Base-by-base conservation (phyloP, 2,113 vertebrate genomes). In the Coptodon bakossiorum region DNA sequence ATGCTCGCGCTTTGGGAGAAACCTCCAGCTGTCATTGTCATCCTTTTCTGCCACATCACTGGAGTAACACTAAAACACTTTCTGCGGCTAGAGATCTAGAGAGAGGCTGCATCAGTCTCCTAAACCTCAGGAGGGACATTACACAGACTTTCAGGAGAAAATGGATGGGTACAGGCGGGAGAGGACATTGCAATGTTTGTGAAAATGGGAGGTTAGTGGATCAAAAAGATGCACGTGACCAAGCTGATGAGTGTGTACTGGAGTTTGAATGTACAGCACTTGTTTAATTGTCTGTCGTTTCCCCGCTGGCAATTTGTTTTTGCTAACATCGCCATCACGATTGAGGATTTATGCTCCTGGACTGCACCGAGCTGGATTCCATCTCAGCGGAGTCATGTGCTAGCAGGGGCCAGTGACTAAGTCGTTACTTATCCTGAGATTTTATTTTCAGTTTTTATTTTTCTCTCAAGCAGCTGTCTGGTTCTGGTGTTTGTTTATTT, bases 241-340 rank as follows among this genome's bases (percentile, higher is more conserved):
- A 61, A 87, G 84, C 54, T 34, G 56, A 52, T 59, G 29, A 34
- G 78, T 38, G 31, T 59, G 52, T 73, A 43, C 78, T 36, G 86
- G 68, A 84, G 87, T 83, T 73, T 93, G 90, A 87, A 93, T 92
- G 91, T 91, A 89, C 85, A 93, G 91, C 89, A 93, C 91, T 68
- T 45, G 59, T 79, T 52, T 83, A 36, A 61, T 8, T 31, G 22
- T 86, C 63, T 71, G 43, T 88, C n/a, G 10, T 88, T 14, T 86
- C 89, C 61, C 83, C 24, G 22, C 78, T 81, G 24, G 71, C 50
- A 88, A 73, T 71, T 43, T 57, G 56, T 29, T 83, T 56, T 83
- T 19, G 43, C 40, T 45, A 50, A 53, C 43, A 0, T 86, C 24
- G 6, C 29, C 27, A 0, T 82, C 66, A 17, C 36, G 13, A 50